Evolutionary conservation across 2,797 vertebrate genomes (phyloP).

Genomic region (Semotilus atromaculatus): DNA sequence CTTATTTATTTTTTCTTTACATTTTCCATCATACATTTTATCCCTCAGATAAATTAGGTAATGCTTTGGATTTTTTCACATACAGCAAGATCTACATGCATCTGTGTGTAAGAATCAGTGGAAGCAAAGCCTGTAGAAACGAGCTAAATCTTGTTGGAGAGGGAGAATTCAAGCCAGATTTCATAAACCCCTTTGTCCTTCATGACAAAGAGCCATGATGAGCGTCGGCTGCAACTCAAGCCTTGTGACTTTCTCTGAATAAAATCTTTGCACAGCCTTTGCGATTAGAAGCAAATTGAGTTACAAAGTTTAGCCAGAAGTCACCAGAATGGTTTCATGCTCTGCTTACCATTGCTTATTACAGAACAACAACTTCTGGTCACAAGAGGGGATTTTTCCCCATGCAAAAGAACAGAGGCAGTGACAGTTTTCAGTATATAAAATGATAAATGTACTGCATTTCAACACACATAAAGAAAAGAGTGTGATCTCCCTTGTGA

Average conservation of each 20-base stretch:
- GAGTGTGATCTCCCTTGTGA: neutral
- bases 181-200: slow-evolving; percentile 4
- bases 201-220: slow-evolving; percentile 4
- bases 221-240: slow-evolving; percentile 1
- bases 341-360: neutral
- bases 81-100: neutral
- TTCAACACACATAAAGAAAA: neutral
- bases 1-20: neutral
- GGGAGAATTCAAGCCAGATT: neutral
- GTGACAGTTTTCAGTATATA: neutral
- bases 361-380: slow-evolving; percentile 27
- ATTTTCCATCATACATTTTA: neutral
- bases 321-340: slow-evolving; percentile 22
- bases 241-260: slow-evolving; percentile 27
- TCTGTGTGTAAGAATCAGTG: slow-evolving; percentile 1
- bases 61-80: neutral
- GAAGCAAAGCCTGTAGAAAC: slow-evolving; percentile 6
- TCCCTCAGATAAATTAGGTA: neutral
- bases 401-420: neutral
- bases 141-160: neutral
- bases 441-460: neutral
- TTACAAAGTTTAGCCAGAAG: slow-evolving; percentile 8
- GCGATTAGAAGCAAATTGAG: slow-evolving; percentile 21
- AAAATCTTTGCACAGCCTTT: neutral
- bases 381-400: slow-evolving; percentile 7